Evolutionary conservation across 2,113 vertebrate genomes (phyloP).

Genomic region (Mugil cephalus): DNA sequence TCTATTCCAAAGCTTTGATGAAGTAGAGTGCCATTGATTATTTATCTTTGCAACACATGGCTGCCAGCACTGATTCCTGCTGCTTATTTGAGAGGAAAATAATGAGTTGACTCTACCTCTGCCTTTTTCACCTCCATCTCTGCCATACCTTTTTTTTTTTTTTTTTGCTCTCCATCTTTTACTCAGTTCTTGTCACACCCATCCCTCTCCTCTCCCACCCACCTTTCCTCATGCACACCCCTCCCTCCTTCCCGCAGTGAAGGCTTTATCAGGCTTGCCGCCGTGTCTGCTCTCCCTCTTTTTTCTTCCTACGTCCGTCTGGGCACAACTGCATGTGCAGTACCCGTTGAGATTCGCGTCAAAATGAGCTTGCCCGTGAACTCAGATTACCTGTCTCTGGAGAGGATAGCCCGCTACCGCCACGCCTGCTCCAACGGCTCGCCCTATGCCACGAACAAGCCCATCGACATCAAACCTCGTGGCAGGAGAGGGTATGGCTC

Average conservation of each 20-base stretch:
- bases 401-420: constrained; percentile 89
- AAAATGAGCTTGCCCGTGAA: constrained; percentile 92
- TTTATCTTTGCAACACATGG: not conserved
- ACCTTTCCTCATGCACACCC: constrained; percentile 26
- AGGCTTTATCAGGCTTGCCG: constrained; percentile 40
- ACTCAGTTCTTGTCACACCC: constrained; percentile 50
- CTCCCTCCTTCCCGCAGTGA: constrained; percentile 1
- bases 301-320: constrained; percentile 12
- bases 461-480: constrained; percentile 94
- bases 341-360: not conserved
- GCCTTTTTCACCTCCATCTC: constrained; percentile 64
- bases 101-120: constrained; percentile 51
- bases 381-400: constrained; percentile 89
- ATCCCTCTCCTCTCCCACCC: constrained; percentile 34
- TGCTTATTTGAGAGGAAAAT: constrained; percentile 35
- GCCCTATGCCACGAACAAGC: constrained; percentile 93
- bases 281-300: constrained; percentile 12
- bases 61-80: constrained; percentile 14
- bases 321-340: constrained; percentile 28
- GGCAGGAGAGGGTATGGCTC: constrained; percentile 89
- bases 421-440: constrained; percentile 89
- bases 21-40: not conserved
- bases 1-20: too few species aligned
- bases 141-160: constrained; percentile 33
- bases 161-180: constrained; percentile 44